phyloP scores from a whole-genome alignment of 2,888 invertebrate genomes.

The Lochmaea capreae region DNA sequence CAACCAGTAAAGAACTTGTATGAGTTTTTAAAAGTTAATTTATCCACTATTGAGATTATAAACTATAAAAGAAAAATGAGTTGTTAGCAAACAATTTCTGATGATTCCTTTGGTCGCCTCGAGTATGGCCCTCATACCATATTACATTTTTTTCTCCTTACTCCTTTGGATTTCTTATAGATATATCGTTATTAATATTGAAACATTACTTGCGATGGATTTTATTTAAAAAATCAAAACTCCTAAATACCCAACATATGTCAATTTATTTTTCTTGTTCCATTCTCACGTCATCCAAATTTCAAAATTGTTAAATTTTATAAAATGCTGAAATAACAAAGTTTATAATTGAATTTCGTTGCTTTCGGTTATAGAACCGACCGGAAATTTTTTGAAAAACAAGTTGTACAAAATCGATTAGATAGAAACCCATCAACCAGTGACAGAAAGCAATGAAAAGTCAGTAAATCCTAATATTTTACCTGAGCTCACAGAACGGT shows the following conservation, averaged over 20 bases:
- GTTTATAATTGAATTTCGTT: conserved; percentile 36
- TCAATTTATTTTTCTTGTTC: not conserved
- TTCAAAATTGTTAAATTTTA: conserved; percentile 7
- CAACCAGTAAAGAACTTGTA: too few relatives aligned
- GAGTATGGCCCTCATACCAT: too few relatives aligned
- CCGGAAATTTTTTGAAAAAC: conserved; percentile 36
- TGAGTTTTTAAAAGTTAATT: too few relatives aligned
- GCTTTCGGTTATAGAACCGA: conserved; percentile 15
- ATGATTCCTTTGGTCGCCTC: too few relatives aligned
- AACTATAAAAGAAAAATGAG: too few relatives aligned
- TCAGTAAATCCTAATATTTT: conserved; percentile 49
- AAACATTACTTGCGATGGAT: too few relatives aligned
- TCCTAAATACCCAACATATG: not conserved
- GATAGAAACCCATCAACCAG: conserved; percentile 40
- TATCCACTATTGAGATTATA: too few relatives aligned
- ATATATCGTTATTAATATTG: too few relatives aligned
- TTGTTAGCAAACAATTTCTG: too few relatives aligned
- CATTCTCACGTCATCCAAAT: not conserved
- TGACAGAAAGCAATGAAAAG: conserved; percentile 52
- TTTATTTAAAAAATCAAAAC: not conserved
- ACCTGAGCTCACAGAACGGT: conserved; percentile 40
- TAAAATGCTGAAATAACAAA: conserved; percentile 30
- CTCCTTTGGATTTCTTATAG: too few relatives aligned
- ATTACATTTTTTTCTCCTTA: too few relatives aligned
- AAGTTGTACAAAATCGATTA: conserved; percentile 43